Evolutionary conservation across 2,113 vertebrate species (phyloP), one percentile per base, ranked within the genome.

Genomic region (Mobula hypostoma): DNA sequence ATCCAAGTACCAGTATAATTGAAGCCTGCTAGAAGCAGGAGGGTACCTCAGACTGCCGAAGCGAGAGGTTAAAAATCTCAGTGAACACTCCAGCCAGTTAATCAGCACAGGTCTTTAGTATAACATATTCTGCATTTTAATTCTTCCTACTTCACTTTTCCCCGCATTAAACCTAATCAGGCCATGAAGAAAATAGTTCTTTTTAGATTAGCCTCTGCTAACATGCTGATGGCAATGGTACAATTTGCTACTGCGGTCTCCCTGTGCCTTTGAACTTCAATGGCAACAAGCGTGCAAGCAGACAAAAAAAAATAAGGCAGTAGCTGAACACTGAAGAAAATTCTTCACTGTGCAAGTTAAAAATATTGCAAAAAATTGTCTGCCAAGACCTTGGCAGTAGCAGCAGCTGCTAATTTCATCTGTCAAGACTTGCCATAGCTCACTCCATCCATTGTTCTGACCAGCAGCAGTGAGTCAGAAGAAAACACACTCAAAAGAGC

Each of bases 401-500:
- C 88, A 72, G 95, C 95, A 95, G 95, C 94, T 95, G 95, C 96
- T 96, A 95, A 95, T 94, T 95, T 95, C 95, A 94, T 93, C 91
- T 93, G 68, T 94, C 95, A 17, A 68, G 12, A 19, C 58, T 94
- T 95, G 94, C 95, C 85, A 94, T 93, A 96, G 94, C 94, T 94
- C 94, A 95, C 95, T 95, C 95, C 95, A 95, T 95, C 95, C 74
- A 94, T 95, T 95, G 94, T 95, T 96, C 94, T 56, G 21, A 27
- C 70, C 87, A 94, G 94, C 74, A 94, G 74, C 40, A 94, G 74
- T 66, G 94, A 94, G 95, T 61, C 63, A 94, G 94, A 95, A 96
- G 94, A 95, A 95, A 95, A 94, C 95, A 95, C 94, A 95, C 95
- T 95, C 94, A 94, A 96, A 95, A 94, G 96, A 96, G 96, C 97